Evolutionary conservation across 2,888 invertebrate genomes (phyloP).

Genomic region (Mesochorus sp.): DNA sequence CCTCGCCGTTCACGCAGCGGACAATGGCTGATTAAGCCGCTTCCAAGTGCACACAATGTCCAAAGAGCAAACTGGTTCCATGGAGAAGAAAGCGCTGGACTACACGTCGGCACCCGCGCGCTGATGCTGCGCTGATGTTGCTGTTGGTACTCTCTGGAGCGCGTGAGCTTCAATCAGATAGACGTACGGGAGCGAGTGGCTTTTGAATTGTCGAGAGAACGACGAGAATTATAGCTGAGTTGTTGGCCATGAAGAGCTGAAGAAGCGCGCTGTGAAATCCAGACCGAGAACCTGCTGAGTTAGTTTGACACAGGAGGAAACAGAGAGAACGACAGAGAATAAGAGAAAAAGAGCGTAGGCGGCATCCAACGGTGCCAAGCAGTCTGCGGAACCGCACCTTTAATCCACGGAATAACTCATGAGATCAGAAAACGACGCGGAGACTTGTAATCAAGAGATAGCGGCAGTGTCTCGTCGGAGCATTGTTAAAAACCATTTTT

Average conservation of each 20-base stretch:
- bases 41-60: conserved; percentile 76
- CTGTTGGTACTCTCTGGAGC: conserved; percentile 58
- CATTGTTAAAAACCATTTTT: no score
- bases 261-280: conserved; percentile 25
- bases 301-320: conserved; percentile 21
- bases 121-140: conserved; percentile 51
- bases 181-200: conserved; percentile 61
- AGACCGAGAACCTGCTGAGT: conserved; percentile 11
- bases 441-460: no score
- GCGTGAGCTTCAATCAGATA: conserved; percentile 72
- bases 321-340: conserved; percentile 18
- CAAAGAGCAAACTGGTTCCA: conserved; percentile 56
- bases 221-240: conserved; percentile 43
- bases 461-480: no score
- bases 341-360: conserved; percentile 15
- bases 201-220: conserved; percentile 34
- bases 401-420: conserved; percentile 52
- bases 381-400: conserved; percentile 67
- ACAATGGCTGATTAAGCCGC: conserved; percentile 79
- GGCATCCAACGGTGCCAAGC: conserved; percentile 57
- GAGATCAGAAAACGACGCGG: not conserved
- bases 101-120: conserved; percentile 41
- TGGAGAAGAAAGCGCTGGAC: conserved; percentile 12
- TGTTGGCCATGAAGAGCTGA: not conserved
- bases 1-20: conserved; percentile 60